Conservation (phyloP, 2,113 vertebrate genomes). For the Cololabis saira region DNA sequence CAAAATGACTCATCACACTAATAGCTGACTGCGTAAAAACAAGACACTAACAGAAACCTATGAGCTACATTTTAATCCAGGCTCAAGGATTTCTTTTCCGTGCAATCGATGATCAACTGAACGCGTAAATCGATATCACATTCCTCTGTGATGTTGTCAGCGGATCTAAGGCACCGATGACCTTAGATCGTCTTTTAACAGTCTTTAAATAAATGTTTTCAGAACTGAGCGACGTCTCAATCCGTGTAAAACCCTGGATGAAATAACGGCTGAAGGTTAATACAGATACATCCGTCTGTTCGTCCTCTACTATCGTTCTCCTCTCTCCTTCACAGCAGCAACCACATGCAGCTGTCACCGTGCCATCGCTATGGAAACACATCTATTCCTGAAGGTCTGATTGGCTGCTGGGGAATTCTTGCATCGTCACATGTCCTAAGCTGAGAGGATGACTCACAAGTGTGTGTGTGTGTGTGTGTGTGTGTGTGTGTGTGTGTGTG, state of each 20-base stretch:
- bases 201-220: not conserved
- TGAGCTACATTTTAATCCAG: constrained; percentile 2
- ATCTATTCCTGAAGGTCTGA: constrained; percentile 37
- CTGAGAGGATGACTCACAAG: constrained; percentile 65
- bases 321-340: constrained; percentile 36
- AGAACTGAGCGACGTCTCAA: not conserved
- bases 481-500: constrained; percentile 7
- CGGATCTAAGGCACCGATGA: no score
- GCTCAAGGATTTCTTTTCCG: not conserved
- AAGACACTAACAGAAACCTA: not conserved
- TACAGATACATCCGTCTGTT: not conserved
- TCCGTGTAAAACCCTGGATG: not conserved
- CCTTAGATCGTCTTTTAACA: no score
- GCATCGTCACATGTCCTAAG: constrained; percentile 64
- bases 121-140: no score
- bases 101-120: not conserved
- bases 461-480: constrained; percentile 16
- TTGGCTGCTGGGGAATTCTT: constrained; percentile 66
- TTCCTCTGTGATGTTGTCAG: no score
- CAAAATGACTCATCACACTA: constrained; percentile 36
- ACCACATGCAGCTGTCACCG: constrained; percentile 74
- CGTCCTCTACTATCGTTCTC: constrained; percentile 4
- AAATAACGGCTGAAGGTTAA: constrained; percentile 12
- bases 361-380: constrained; percentile 73
- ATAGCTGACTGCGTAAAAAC: constrained; percentile 13